These are phyloP conservation scores for Heteromurus nitidus DNA, from an alignment of 2,888 invertebrate genomes.

Conservation along the genomic window DNA sequence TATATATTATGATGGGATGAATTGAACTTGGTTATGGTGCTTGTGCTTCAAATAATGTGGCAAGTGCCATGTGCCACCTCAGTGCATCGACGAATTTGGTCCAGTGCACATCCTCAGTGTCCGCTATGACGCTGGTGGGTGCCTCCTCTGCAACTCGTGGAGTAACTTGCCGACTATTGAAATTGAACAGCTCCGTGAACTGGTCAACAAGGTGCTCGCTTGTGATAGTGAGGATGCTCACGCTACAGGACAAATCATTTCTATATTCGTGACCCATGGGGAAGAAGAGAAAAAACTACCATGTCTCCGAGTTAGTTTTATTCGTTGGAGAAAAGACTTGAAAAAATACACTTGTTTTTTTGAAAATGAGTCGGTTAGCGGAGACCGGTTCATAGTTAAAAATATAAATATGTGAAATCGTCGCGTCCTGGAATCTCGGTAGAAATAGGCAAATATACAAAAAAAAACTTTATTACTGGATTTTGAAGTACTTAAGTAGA, in stretches of 20 bases:
- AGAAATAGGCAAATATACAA: neutral
- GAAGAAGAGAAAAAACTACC: neutral
- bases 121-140: slow-evolving; percentile 35
- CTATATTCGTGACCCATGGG: neutral
- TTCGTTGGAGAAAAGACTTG: neutral
- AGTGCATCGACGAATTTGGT: slow-evolving; percentile 39
- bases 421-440: neutral
- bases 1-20: no score
- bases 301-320: no score
- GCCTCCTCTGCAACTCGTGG: neutral
- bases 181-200: neutral
- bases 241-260: neutral
- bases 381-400: neutral
- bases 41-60: slow-evolving; percentile 50
- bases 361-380: neutral
- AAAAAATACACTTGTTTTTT: neutral
- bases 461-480: neutral
- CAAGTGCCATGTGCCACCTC: slow-evolving; percentile 46
- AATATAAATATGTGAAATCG: neutral
- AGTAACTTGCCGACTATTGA: no score
- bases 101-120: slow-evolving; percentile 25
- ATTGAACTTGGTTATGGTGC: neutral
- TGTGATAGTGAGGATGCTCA: neutral
- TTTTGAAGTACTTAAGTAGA: neutral
- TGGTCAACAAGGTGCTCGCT: slow-evolving; percentile 4